Evolutionary conservation across 2,888 invertebrate genomes (phyloP).

Genomic region (Baccha elongata): DNA sequence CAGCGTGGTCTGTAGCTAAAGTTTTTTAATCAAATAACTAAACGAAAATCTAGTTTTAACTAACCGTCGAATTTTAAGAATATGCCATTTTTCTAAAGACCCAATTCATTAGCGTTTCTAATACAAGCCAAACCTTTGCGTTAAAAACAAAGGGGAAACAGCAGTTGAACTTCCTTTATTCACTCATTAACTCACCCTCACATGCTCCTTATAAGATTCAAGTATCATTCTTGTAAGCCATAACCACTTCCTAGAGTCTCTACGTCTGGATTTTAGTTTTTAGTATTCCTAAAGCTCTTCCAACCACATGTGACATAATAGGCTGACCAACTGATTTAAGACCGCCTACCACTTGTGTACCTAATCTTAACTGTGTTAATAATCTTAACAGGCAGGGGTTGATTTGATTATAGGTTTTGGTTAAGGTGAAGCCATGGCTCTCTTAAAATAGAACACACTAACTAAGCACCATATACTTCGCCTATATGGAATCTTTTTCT

Average conservation of each 20-base stretch:
- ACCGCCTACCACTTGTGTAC: slow-evolving; percentile 6
- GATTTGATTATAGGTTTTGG: neutral
- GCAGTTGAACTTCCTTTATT: neutral
- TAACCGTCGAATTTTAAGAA: no score
- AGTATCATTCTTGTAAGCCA: neutral
- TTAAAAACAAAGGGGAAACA: neutral
- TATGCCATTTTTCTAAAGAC: no score
- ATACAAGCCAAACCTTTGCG: no score
- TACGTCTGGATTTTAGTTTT: neutral
- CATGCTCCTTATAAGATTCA: no score
- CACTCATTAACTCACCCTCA: no score
- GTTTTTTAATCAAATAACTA: no score
- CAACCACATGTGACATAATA: slow-evolving; percentile 37
- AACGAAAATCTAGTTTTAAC: no score
- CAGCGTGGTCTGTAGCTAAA: no score
- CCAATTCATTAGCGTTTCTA: no score
- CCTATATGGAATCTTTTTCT: neutral
- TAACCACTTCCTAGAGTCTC: neutral
- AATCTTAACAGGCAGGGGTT: neutral
- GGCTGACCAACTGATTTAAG: slow-evolving; percentile 18
- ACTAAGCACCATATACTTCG: neutral
- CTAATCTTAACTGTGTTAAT: slow-evolving; percentile 14
- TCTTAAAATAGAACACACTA: slow-evolving; percentile 23
- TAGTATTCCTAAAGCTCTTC: neutral
- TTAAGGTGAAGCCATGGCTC: neutral